Evolutionary conservation across 2,113 vertebrate genomes (phyloP), one percentile per base, ranked within the genome.

Genomic region (Ceuthmochares aereus): DNA sequence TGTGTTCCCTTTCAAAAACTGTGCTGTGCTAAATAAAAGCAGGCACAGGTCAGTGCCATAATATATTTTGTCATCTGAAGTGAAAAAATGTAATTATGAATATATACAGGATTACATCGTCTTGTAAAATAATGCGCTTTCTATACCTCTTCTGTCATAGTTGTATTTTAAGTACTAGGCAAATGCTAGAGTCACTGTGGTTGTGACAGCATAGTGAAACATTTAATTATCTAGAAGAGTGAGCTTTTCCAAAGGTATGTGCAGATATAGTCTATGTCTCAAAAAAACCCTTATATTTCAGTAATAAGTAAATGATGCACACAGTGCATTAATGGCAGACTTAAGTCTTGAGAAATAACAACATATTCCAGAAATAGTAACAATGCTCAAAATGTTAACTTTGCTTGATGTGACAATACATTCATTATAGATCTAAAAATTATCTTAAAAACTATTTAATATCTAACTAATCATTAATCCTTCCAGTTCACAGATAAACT

Each of bases 361-460:
- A n/a, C 4, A 13, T 42, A 63, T 0, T 87, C 17, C 16, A 86
- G 26, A n/a, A 42, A 63, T 47, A 37, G 6, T 34, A 81, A n/a
- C 19, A 29, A 59, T 23, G 7, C 29, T 62, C 36, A 75, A 84
- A 81, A 32, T 7, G 4, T 1, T 2, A 34, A 10, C 20, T 87
- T 75, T 25, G 34, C 74, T 55, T 70, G 34, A 55, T 27, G 9
- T 34, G 45, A 51, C 7, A 75, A 42, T 29, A 47, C 1, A 6
- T 51, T 59, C 17, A 59, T 42, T 9, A 68, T 37, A 20, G 4
- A 12, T 80, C 14, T 58, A 90, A 86, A 87, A 82, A n/a, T 6
- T 64, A 20, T 30, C 37, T 5, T 0, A 0, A 9, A 30, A 58
- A 29, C 22, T 13, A 59, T 55, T 77, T 51, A 10, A 14, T 22